Evolutionary conservation across 1,140 invertebrate species (phyloP).

Genomic region (Drosophila watanabei): DNA sequence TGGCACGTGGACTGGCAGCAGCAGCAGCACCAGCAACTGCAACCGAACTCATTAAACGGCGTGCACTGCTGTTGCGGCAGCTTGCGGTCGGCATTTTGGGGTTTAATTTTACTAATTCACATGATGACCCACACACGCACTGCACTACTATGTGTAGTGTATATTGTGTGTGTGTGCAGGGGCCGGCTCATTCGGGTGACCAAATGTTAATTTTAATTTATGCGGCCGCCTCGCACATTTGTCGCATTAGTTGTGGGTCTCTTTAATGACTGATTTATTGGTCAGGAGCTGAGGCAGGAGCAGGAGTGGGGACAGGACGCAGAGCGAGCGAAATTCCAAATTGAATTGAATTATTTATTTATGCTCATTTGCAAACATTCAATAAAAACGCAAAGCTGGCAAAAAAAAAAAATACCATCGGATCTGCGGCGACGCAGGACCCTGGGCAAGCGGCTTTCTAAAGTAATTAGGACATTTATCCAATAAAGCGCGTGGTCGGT

Average conservation of each 20-base stretch:
- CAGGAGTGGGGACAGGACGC: no score
- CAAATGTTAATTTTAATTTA: conserved; percentile 83
- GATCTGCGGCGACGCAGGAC: conserved; percentile 22
- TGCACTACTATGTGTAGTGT: not conserved
- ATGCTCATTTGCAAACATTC: conserved; percentile 60
- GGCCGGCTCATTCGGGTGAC: conserved; percentile 26
- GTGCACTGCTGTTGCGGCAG: conserved; percentile 68
- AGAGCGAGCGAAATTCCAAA: conserved; percentile 32
- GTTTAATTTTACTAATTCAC: conserved; percentile 82
- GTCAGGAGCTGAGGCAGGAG: conserved; percentile 43
- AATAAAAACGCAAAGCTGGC: conserved; percentile 67
- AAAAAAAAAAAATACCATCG: conserved; percentile 25
- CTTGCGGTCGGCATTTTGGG: conserved; percentile 76
- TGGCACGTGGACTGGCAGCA: conserved; percentile 13
- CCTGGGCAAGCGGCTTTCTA: conserved; percentile 63
- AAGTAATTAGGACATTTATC: conserved; percentile 75
- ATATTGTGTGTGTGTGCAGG: not conserved
- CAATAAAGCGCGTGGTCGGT: conserved; percentile 55
- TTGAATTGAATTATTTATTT: conserved; percentile 75
- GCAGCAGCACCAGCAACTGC: conserved; percentile 22
- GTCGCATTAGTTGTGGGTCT: conserved; percentile 76
- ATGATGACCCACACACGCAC: conserved; percentile 51
- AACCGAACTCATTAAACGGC: conserved; percentile 75
- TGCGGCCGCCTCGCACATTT: conserved; percentile 75
- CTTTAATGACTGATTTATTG: conserved; percentile 83